phyloP scores from a whole-genome alignment of 2,797 vertebrate genomes.

The Poeciliopsis infans region DNA sequence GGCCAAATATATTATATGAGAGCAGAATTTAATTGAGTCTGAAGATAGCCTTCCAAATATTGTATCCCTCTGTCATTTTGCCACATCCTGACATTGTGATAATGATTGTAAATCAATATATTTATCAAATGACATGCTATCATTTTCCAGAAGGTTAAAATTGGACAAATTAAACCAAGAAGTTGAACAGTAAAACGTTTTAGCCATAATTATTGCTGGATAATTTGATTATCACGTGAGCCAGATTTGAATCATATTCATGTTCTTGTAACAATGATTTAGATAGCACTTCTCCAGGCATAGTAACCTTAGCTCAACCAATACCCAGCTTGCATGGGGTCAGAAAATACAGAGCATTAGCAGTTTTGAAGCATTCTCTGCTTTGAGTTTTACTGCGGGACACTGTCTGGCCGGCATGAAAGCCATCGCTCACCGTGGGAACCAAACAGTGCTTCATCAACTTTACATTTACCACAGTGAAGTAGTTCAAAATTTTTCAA shows the following conservation, averaged over 20 bases:
- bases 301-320: not conserved
- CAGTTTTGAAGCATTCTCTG: not conserved
- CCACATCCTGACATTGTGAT: not conserved
- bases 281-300: not conserved
- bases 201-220: not conserved
- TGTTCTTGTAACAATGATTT: not conserved
- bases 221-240: not conserved
- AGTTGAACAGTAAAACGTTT: not conserved
- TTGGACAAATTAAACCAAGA: not conserved
- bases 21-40: not conserved
- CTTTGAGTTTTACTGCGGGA: constrained; percentile 9
- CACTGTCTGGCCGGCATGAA: constrained; percentile 13
- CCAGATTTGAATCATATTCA: not conserved
- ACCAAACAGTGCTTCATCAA: not conserved
- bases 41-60: not conserved
- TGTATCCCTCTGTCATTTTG: not conserved
- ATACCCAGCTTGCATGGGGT: not conserved
- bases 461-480: not conserved
- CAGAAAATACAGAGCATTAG: not conserved
- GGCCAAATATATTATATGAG: not conserved
- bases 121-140: not conserved
- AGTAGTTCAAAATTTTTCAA: constrained; percentile 12
- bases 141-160: not conserved
- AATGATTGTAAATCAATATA: not conserved
- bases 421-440: constrained; percentile 1